phyloP scores from a whole-genome alignment of 23 tunicate species.

The Styela clava region DNA sequence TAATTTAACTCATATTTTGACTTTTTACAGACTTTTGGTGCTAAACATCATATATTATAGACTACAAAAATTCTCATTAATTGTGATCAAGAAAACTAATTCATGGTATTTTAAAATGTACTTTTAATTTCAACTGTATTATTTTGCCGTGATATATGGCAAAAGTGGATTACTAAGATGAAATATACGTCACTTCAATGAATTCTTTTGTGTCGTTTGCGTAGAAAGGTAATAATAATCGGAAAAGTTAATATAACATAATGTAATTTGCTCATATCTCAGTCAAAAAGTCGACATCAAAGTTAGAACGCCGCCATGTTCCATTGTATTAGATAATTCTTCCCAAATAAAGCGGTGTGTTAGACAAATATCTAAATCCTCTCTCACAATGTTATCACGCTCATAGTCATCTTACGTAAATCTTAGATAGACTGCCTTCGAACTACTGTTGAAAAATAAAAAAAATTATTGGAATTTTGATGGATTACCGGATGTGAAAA shows the following conservation, averaged over 20 bases:
- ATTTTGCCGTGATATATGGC: neutral
- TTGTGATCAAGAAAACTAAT: too few species aligned
- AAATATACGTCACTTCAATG: neutral
- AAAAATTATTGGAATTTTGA: neutral
- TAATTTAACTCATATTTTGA: too few species aligned
- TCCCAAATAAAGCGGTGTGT: slow-evolving; percentile 11
- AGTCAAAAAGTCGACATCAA: neutral
- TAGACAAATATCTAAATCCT: slow-evolving; percentile 16
- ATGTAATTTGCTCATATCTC: neutral
- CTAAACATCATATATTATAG: too few species aligned
- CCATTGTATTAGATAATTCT: neutral
- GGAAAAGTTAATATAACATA: neutral
- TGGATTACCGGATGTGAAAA: too few species aligned
- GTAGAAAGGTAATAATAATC: neutral
- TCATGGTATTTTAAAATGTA: too few species aligned
- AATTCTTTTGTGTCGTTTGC: neutral
- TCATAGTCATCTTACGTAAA: neutral
- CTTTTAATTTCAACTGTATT: too few species aligned
- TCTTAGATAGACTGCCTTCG: neutral
- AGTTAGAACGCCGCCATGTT: neutral
- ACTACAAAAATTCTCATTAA: too few species aligned
- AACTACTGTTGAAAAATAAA: neutral
- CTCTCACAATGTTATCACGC: neutral
- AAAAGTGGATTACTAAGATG: neutral
- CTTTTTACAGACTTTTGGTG: too few species aligned